Percentiles rank a stretch among this genome's conserved stretches.
Conservation (phyloP, 1,140 invertebrate genomes). For the Camponotus pennsylvanicus region DNA sequence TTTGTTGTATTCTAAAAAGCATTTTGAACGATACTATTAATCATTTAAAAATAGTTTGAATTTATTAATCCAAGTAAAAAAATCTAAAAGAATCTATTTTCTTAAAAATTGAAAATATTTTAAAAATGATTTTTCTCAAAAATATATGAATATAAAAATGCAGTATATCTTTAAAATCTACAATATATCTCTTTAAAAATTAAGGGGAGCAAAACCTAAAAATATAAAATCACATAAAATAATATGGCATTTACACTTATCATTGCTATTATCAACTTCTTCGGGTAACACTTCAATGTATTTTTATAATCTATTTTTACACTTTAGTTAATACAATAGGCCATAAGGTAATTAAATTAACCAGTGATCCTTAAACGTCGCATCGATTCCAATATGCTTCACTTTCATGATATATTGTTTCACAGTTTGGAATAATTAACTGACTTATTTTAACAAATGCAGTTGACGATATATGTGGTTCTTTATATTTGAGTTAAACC, state of each 20-base stretch:
- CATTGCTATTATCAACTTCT: slow-evolving; percentile 17
- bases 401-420: slow-evolving; percentile 41
- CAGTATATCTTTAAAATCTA: background rate
- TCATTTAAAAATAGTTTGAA: slow-evolving; percentile 37
- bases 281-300: slow-evolving; percentile 41
- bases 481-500: slow-evolving; percentile 41
- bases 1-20: slow-evolving; percentile 44
- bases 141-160: background rate
- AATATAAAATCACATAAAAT: slow-evolving; percentile 2
- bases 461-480: slow-evolving; percentile 35
- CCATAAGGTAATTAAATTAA: slow-evolving; percentile 49
- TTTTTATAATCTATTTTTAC: slow-evolving; percentile 53
- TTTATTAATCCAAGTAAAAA: slow-evolving; percentile 20
- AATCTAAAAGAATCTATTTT: slow-evolving; percentile 8
- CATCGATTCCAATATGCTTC: slow-evolving; percentile 5
- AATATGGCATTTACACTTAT: slow-evolving; percentile 27
- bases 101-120: background rate
- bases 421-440: slow-evolving; percentile 36
- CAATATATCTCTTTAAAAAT: background rate
- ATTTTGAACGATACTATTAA: slow-evolving; percentile 35
- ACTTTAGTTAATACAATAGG: slow-evolving; percentile 54
- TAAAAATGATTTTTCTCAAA: background rate
- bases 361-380: slow-evolving; percentile 35
- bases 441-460: slow-evolving; percentile 56
- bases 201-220: background rate